Evolutionary conservation across 2,888 invertebrate genomes (phyloP).

Genomic region (Sphecodes monilicornis): DNA sequence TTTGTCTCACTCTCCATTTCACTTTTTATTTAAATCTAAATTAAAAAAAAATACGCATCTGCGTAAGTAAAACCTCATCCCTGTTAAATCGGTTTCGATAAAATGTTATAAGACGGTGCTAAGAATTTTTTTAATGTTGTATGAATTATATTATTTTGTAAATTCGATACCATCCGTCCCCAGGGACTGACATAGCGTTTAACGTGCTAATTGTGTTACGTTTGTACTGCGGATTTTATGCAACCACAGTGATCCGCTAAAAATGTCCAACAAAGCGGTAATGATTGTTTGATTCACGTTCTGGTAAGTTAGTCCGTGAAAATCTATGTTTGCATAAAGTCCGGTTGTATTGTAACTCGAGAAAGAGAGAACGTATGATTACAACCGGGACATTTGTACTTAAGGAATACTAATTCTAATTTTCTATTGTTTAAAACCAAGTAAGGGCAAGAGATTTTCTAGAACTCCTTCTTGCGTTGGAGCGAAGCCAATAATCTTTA

Average conservation of each 20-base stretch:
- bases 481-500: constrained; percentile 11
- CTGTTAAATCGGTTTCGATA: background rate
- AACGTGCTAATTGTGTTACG: background rate
- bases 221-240: constrained; percentile 1
- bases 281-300: background rate
- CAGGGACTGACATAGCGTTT: background rate
- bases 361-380: background rate
- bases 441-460: background rate
- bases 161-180: background rate
- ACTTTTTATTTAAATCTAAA: background rate
- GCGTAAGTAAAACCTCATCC: too few species aligned
- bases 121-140: background rate
- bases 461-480: constrained; percentile 20
- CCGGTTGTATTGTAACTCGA: background rate
- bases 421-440: background rate
- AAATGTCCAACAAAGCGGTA: background rate
- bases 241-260: background rate
- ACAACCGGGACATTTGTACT: constrained; percentile 18
- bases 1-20: background rate
- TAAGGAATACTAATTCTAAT: constrained; percentile 3
- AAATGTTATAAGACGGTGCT: background rate
- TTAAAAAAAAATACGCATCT: too few species aligned
- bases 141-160: background rate
- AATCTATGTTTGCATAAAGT: background rate
- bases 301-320: background rate